Evolutionary conservation across 2,113 vertebrate genomes (phyloP).

Genomic region (Aramus guarauna): DNA sequence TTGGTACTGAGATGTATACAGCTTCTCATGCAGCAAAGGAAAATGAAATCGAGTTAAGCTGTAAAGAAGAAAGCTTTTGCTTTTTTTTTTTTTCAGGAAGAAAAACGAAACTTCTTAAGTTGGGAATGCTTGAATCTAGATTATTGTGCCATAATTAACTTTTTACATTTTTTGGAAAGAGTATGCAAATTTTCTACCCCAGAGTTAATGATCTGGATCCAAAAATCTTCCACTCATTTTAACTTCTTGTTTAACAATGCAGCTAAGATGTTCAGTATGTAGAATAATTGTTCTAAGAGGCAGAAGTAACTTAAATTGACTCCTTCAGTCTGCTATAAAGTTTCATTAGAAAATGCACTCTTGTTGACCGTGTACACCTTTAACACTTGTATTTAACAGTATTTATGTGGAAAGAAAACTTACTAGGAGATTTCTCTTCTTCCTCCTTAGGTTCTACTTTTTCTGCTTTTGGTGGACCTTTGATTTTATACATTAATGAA

Average conservation of each 20-base stretch:
- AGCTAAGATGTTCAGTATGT: neutral
- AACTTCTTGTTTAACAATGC: neutral
- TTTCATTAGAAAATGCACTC: neutral
- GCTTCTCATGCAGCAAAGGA: neutral
- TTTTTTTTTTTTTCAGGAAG: no score
- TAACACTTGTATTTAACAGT: neutral
- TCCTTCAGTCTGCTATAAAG: neutral
- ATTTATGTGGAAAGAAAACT: slow-evolving; percentile 55
- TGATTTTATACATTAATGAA: slow-evolving; percentile 88
- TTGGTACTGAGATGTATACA: neutral
- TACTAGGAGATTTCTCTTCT: slow-evolving; percentile 87
- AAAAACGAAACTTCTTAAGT: neutral
- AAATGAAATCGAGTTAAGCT: neutral
- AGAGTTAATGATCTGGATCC: neutral
- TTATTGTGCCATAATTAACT: neutral
- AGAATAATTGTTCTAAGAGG: neutral
- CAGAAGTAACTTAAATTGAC: neutral
- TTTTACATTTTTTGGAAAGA: neutral
- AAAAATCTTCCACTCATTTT: neutral
- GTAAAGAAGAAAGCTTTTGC: neutral
- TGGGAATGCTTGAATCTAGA: neutral
- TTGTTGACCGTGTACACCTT: neutral
- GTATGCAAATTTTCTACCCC: neutral
- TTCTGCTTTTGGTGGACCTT: slow-evolving; percentile 83
- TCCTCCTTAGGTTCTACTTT: slow-evolving; percentile 80